Conservation (phyloP, 2,797 vertebrate genomes). For the Zonotrichia albicollis region DNA sequence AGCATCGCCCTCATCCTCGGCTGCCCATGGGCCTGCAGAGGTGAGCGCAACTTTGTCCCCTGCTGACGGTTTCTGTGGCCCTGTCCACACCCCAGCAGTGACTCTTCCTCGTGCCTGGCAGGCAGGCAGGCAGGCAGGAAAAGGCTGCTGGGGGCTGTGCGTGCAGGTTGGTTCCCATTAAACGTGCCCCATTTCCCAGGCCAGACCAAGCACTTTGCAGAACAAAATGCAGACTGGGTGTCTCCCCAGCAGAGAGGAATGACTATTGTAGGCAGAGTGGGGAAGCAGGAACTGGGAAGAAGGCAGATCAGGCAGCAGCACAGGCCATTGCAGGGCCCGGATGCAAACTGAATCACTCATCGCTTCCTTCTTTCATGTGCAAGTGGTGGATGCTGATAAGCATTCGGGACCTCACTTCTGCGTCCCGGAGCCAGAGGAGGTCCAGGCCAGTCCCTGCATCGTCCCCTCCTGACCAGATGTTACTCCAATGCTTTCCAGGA, state of each 20-base stretch:
- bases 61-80: accelerated
- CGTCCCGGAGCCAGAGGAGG: not conserved
- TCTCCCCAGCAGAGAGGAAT: not conserved
- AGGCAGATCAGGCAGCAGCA: not conserved
- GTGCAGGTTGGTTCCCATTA: not conserved
- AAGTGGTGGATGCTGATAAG: not conserved
- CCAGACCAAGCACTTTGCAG: not conserved
- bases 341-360: not conserved
- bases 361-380: not conserved
- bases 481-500: not conserved
- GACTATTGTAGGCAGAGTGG: accelerated
- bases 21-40: not conserved
- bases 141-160: not conserved
- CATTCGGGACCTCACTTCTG: not conserved
- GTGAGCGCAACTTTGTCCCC: accelerated
- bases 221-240: not conserved
- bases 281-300: not conserved
- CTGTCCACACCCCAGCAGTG: not conserved
- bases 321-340: accelerated
- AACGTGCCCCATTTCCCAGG: accelerated
- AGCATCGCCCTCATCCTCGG: accelerated
- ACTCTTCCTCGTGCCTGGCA: not conserved
- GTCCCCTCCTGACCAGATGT: not conserved
- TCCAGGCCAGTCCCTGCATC: not conserved
- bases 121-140: not conserved